Base-by-base conservation (phyloP, 23 tunicate species). In the Styela clava region DNA sequence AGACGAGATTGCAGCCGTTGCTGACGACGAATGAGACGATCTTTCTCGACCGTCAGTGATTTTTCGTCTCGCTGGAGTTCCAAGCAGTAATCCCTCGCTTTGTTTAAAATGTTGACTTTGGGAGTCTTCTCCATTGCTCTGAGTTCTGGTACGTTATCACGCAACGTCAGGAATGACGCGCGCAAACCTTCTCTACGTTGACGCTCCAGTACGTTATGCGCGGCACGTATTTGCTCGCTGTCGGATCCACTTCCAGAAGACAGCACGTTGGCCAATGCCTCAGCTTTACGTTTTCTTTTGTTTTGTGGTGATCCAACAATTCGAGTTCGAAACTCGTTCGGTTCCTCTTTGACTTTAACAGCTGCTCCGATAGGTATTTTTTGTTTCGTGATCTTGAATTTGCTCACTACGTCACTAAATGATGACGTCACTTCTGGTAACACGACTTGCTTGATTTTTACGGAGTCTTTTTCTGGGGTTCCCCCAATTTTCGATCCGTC, bases 191-290 rank as follows among this genome's bases (percentile, higher is more conserved):
- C 90, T 1, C 97, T 61, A 25, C 97, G 56, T 67, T 91, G 97
- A 2, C 97, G 61, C 82, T 91, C 97, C 7, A 91, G 87, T 34
- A 91, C 97, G 68, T 91, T 91, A 74, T 91, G 97, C 2, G 97
- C 97, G 1, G 86, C 90, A 22, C 97, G 81, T 25, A 91, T 83
- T 36, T 37, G 64, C 79, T 86, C 90, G 22, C 82, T 88, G 0
- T 88, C 94, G 2, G 90, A 69, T 1, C 90, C 90, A 74, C 84
- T 77, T 69, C 32, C 74, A 0, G 83, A 20, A 1, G 74, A 24
- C 12, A 34, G 29, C 0, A 1, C 69, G n/a, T 52, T 64, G 24
- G 37, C 69, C n/a, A 44, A 74, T 1, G 63, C 64, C 2, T 51
- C 71, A 21, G 69, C 83, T 33, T 73, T 81, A 0, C 73, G 89